Evolutionary conservation across 2,888 invertebrate genomes (phyloP), one percentile per base, ranked within the genome.

Genomic region (Agrochola lota): DNA sequence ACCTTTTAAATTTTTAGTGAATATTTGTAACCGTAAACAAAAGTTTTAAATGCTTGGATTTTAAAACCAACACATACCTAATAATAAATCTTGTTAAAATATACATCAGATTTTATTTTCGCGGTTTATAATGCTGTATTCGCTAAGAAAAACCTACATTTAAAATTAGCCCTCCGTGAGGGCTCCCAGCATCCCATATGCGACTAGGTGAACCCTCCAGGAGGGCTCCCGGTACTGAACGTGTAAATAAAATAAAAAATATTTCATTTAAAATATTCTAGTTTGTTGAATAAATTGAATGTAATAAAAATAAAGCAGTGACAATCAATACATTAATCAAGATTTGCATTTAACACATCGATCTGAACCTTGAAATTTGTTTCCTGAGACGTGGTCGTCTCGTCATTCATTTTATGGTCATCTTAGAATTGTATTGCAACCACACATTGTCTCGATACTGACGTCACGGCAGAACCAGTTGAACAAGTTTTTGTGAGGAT

Each of bases 351-450:
- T 68, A 84, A 81, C 71, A 80, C 40, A 67, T 74, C 62, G 85
- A 77, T 70, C 30, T 71, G 59, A 84, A 77, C 85, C 86, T 81
- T 86, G 80, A 68, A 71, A 69, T 30, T 75, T 55, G 71, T 75
- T 86, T 85, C 81, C 87, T 87, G 87, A 74, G 57, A 82, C 75
- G 82, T 84, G 72, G 57, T 57, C 40, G 46, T 49, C 11, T 71
- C 20, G 46, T 69, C 62, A 23, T 73, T 73, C 30, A 76, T 84
- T 84, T 75, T 82, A 86, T 84, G 74, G 81, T 69, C 59, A 77
- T 73, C 87, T 77, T 79, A 63, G 78, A 86, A 71, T 62, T 74
- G 66, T 79, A 74, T 66, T 80, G 71, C 66, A 35, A 52, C 7
- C 40, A 30, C 26, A 40, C 40, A 55, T 70, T 74, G 66, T 80